These are phyloP conservation scores for Mamestra configurata DNA, from an alignment of 1,140 invertebrate species.

Conservation along the genomic window DNA sequence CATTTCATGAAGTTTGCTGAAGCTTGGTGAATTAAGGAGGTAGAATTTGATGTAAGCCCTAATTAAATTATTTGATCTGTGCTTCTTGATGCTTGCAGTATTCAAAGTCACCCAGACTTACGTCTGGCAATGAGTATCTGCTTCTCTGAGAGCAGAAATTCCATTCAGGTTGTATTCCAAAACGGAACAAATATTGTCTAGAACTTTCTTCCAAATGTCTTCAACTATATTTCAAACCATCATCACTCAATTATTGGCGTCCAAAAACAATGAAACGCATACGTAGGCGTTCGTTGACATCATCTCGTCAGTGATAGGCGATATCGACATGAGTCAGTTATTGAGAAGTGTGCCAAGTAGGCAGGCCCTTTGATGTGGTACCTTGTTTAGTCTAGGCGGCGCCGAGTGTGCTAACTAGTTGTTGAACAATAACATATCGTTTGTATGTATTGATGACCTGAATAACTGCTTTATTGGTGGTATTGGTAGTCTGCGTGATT, in stretches of 20 bases:
- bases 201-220: not conserved
- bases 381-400: constrained; percentile 3
- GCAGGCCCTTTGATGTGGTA: constrained; percentile 29
- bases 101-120: too few species aligned
- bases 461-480: not conserved
- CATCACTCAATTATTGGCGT: constrained; percentile 35
- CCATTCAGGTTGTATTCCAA: not conserved
- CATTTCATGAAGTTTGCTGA: not conserved
- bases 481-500: too few species aligned
- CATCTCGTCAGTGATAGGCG: not conserved
- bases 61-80: too few species aligned
- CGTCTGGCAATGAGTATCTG: too few species aligned
- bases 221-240: not conserved
- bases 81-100: too few species aligned
- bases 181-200: not conserved
- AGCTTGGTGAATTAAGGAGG: too few species aligned
- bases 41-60: too few species aligned
- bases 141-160: too few species aligned
- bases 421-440: not conserved
- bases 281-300: constrained; percentile 32
- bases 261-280: constrained; percentile 22
- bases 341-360: not conserved
- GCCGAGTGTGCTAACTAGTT: not conserved
- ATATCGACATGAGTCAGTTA: constrained; percentile 38
- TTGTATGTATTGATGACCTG: not conserved